Base-by-base conservation (phyloP, 2,888 invertebrate genomes). In the Parnassius glacialis region DNA sequence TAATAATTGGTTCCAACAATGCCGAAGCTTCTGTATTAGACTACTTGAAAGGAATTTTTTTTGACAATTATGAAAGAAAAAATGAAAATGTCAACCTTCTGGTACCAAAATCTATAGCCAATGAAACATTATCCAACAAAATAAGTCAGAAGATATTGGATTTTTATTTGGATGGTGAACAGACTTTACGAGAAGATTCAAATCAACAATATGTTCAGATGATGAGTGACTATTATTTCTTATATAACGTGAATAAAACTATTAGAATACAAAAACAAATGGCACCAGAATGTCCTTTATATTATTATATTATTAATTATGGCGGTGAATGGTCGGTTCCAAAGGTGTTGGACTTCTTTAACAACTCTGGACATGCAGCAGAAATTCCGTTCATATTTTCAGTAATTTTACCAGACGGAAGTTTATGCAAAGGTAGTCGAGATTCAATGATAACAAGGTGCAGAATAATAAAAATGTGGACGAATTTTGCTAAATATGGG, bases 401-500 rank as follows among this genome's bases (percentile, higher is more conserved):
- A 41, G 71, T 85, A 10, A 81, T 77, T 70, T 67, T 70, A 57
- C 72, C 75, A 11, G 74, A 77, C 12, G 64, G 64, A 34, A 69
- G 70, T 9, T 63, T 72, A 41, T 83, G 78, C 65, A 83, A 82
- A 70, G 87, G 87, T 20, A 85, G 82, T 67, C 72, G 83, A 59
- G 87, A 90, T 68, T 85, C 87, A 10, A 70, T 85, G 3, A 77
- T 67, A 52, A 87, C 85, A 13, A 82, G 85, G 67, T 80, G 71
- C 25, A 81, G 84, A 74, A 79, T 90, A 56, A 71, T 88, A 3
- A 85, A 80, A 71, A 81, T 92, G 85, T 92, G 92, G 90, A 91
- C 91, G 0, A 92, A 92, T 71, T 92, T 92, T 72, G 91, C 92
- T 48, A 91, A 87, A 81, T 84, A 80, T 69, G 86, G 92, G 92